Conservation (phyloP, 2,797 vertebrate genomes). For the Potorous gilbertii region DNA sequence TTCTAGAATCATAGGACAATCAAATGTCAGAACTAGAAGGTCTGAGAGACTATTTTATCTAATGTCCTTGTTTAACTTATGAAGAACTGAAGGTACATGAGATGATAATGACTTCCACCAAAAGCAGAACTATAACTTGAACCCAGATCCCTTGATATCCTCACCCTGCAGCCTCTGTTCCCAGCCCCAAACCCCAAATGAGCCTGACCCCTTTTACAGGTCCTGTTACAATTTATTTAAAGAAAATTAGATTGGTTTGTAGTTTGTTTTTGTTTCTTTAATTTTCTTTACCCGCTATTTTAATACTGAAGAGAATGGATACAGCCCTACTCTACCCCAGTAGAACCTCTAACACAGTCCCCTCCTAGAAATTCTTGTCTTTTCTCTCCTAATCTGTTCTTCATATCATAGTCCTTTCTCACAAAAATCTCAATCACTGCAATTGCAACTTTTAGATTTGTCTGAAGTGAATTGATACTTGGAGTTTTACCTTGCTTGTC, state of each 20-base stretch:
- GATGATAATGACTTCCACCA: neutral
- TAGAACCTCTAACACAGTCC: neutral
- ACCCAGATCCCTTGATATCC: neutral
- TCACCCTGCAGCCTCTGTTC: neutral
- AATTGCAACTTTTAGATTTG: neutral
- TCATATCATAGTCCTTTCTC: neutral
- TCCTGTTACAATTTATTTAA: neutral
- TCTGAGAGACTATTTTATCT: neutral
- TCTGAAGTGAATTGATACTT: neutral
- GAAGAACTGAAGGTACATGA: neutral
- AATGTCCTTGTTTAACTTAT: neutral
- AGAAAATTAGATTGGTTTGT: neutral
- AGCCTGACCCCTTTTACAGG: neutral
- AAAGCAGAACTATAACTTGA: neutral
- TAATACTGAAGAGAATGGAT: neutral
- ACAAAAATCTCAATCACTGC: neutral
- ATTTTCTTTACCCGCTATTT: neutral
- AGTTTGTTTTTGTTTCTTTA: neutral
- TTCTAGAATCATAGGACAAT: neutral
- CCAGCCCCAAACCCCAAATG: neutral
- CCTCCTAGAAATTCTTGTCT: neutral
- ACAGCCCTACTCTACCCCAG: neutral
- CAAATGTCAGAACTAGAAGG: neutral
- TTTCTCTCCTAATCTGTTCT: neutral
- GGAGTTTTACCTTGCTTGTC: neutral